phyloP scores from a whole-genome alignment of 2,888 invertebrate species.

The Coleophora flavipennella region DNA sequence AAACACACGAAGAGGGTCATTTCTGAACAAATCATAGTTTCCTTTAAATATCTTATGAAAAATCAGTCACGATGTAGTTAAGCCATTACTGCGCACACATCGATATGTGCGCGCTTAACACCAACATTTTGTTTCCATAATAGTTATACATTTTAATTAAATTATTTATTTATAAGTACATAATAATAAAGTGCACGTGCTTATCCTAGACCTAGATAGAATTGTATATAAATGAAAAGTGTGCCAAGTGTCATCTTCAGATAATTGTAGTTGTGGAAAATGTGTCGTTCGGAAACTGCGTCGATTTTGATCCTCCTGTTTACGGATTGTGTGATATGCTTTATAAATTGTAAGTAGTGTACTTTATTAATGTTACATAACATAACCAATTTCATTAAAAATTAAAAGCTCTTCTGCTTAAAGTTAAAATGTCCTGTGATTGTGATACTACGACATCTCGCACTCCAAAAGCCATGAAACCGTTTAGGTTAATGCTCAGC shows the following conservation, averaged over 20 bases:
- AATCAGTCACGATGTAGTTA: slow-evolving; percentile 42
- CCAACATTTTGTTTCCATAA: slow-evolving; percentile 17
- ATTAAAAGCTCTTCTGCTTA: background rate
- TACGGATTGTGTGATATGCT: slow-evolving; percentile 42
- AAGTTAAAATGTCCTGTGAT: background rate
- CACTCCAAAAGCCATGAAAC: too few relatives aligned
- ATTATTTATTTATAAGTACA: slow-evolving; percentile 7
- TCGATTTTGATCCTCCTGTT: slow-evolving; percentile 25
- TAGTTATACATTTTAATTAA: slow-evolving; percentile 8
- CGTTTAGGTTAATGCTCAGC: too few relatives aligned
- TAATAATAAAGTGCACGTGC: slow-evolving; percentile 15
- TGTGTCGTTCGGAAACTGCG: slow-evolving; percentile 34
- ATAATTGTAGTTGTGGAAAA: slow-evolving; percentile 29
- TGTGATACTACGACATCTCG: background rate
- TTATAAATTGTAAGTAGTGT: slow-evolving; percentile 51
- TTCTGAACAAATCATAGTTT: slow-evolving; percentile 60
- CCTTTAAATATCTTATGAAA: slow-evolving; percentile 63
- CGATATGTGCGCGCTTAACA: slow-evolving; percentile 27
- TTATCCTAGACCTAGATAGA: slow-evolving; percentile 34
- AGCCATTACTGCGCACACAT: slow-evolving; percentile 40
- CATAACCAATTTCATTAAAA: background rate
- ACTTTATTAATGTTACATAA: background rate
- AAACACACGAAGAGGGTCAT: slow-evolving; percentile 42
- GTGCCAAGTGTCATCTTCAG: slow-evolving; percentile 21
- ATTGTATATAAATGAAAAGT: slow-evolving; percentile 22